These are phyloP conservation scores for Luscinia megarhynchos DNA, from an alignment of 2,797 vertebrate species.

Conservation along the genomic window DNA sequence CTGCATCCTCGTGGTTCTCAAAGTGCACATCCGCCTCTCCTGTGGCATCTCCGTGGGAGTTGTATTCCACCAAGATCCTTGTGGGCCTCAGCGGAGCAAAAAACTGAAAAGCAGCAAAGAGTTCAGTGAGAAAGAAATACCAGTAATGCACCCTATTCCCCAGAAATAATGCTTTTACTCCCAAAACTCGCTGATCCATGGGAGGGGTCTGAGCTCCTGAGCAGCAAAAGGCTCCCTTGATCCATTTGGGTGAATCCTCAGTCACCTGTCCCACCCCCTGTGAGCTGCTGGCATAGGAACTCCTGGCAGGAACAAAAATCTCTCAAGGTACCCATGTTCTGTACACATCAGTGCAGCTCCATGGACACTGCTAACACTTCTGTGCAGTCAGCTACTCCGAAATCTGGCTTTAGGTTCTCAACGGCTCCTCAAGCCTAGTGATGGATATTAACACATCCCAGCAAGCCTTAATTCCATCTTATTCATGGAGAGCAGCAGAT, in stretches of 20 bases:
- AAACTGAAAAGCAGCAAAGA: slow-evolving; percentile 78
- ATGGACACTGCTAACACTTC: rapidly evolving
- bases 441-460: rapidly evolving
- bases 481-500: rapidly evolving
- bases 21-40: slow-evolving; percentile 89
- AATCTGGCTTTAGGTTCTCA: not conserved
- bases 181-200: rapidly evolving
- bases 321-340: rapidly evolving
- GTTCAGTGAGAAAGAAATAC: not conserved
- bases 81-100: slow-evolving; percentile 85
- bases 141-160: rapidly evolving
- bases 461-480: not conserved
- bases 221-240: not conserved
- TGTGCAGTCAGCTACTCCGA: not conserved
- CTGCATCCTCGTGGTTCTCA: slow-evolving; percentile 79
- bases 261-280: no score
- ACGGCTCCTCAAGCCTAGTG: not conserved
- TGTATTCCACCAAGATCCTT: slow-evolving; percentile 85
- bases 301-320: not conserved
- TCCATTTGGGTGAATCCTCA: rapidly evolving
- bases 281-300: not conserved
- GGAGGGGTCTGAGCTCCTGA: rapidly evolving
- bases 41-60: slow-evolving; percentile 79
- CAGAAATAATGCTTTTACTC: not conserved
- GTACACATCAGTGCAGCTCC: rapidly evolving